phyloP scores from a whole-genome alignment of 2,888 invertebrate genomes.

The Habrosyne pyritoides region DNA sequence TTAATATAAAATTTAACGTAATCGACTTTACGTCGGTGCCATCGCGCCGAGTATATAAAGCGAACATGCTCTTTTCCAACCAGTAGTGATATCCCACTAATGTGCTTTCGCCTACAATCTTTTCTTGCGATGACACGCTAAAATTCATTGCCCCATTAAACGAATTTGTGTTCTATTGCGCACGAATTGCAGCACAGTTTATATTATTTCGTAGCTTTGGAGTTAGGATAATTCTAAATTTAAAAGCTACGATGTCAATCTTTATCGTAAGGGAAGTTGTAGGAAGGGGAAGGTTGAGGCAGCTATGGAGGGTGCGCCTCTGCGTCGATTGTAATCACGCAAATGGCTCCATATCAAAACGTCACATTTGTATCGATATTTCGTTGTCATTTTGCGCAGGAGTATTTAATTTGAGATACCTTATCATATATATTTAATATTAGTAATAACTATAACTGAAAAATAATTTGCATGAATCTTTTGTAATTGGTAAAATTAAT shows the following conservation, averaged over 20 bases:
- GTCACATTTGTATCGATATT: conserved; percentile 77
- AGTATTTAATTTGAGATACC: conserved; percentile 28
- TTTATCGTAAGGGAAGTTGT: conserved; percentile 81
- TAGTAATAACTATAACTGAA: not conserved
- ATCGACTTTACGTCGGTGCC: conserved; percentile 67
- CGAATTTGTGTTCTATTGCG: conserved; percentile 51
- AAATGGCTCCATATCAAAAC: conserved; percentile 81
- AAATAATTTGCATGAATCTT: too few relatives aligned
- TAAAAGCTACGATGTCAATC: conserved; percentile 78
- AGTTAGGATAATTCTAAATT: conserved; percentile 76
- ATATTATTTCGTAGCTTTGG: conserved; percentile 40
- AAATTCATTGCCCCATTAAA: conserved; percentile 44
- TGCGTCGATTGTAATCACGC: conserved; percentile 83
- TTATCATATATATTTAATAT: not conserved
- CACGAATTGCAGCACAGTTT: conserved; percentile 51
- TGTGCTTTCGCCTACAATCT: conserved; percentile 80
- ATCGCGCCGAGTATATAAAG: conserved; percentile 63
- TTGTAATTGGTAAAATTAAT: too few relatives aligned
- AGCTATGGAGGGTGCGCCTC: conserved; percentile 72
- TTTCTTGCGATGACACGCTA: conserved; percentile 80
- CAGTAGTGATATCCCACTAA: conserved; percentile 79
- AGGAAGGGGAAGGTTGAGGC: conserved; percentile 61
- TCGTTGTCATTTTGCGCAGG: conserved; percentile 64
- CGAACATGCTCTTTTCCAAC: conserved; percentile 72
- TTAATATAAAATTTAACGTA: conserved; percentile 74